These are phyloP conservation scores for Camponotus fellah DNA, from an alignment of 2,888 invertebrate species.

Conservation along the genomic window DNA sequence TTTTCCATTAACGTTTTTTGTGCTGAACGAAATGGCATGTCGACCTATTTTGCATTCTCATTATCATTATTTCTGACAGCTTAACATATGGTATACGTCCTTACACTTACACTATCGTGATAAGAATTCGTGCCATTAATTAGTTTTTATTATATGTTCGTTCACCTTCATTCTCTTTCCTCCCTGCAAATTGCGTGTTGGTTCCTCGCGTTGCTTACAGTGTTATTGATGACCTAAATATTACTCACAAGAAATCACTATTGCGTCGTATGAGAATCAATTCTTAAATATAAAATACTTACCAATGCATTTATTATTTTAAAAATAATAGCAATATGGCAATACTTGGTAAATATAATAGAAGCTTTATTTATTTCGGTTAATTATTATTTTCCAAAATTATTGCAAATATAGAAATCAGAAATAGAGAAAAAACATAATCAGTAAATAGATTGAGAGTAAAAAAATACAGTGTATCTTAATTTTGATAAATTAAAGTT, in stretches of 20 bases:
- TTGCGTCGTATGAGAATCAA: not conserved
- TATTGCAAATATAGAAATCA: not conserved
- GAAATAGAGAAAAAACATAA: not conserved
- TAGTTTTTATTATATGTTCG: slow-evolving; percentile 56
- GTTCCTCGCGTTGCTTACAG: slow-evolving; percentile 27
- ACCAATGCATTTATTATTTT: not conserved
- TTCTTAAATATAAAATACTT: not conserved
- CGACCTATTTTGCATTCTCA: slow-evolving; percentile 23
- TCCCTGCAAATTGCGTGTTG: slow-evolving; percentile 37
- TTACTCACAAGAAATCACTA: slow-evolving; percentile 22
- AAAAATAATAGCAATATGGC: not conserved
- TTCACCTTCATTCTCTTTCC: slow-evolving; percentile 52
- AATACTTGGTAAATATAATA: not conserved
- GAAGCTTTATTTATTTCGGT: not conserved
- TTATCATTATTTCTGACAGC: slow-evolving; percentile 41
- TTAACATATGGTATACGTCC: slow-evolving; percentile 29
- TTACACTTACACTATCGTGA: slow-evolving; percentile 50
- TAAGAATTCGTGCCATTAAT: slow-evolving; percentile 57
- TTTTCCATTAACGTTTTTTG: not conserved
- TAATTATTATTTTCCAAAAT: not conserved
- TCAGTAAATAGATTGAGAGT: too few species aligned
- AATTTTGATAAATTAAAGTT: too few species aligned
- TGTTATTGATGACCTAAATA: slow-evolving; percentile 41
- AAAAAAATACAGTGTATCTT: too few species aligned
- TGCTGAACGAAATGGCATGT: slow-evolving; percentile 6